Base-by-base conservation (phyloP, 2,113 vertebrate species). In the Pygathrix nemaeus region DNA sequence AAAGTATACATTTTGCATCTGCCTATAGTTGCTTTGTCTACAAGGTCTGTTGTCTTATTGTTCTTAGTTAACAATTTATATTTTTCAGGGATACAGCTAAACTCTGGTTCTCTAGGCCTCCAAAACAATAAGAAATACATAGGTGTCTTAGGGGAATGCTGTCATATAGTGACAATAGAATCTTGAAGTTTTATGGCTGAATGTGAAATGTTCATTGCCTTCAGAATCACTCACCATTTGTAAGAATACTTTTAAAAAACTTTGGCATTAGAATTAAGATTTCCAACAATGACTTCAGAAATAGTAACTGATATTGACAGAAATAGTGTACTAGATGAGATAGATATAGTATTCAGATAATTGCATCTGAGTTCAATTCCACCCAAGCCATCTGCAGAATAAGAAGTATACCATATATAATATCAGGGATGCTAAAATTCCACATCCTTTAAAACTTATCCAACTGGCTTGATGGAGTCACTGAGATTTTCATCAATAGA, bases 21-120 rank as follows among this genome's bases (percentile, higher is more conserved):
- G 18, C 40, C 32, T 82, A 25, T 5, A 50, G 64, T 55, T 64
- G 70, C 72, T 92, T 86, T 82, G 78, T 82, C 40, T 30, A 73
- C 35, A 52, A 73, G 1, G 1, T 40, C 78, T 88, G 43, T 66
- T n/a, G 75, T 86, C 32, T 35, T 64, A 40, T 90, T 96, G 52
- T 88, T 85, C n/a, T 64, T 82, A 61, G 25, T 92, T 66, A 78
- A 90, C 30, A 93, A 88, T 90, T 66, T 92, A 50, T 93, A 84
- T 59, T 64, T 55, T 82, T 89, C 30, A 61, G 48, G 32, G 45
- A 45, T 64, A 86, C 82, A 84, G 16, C 73, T 50, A n/a, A 75
- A 75, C 4, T 23, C 73, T 45, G n/a, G 17, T 79, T 92, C 80
- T 9, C 48, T 87, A 25, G 55, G 45, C 38, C 21, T 50, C 78